Conservation (phyloP, 2,797 vertebrate genomes). For the Rhincodon typus region DNA sequence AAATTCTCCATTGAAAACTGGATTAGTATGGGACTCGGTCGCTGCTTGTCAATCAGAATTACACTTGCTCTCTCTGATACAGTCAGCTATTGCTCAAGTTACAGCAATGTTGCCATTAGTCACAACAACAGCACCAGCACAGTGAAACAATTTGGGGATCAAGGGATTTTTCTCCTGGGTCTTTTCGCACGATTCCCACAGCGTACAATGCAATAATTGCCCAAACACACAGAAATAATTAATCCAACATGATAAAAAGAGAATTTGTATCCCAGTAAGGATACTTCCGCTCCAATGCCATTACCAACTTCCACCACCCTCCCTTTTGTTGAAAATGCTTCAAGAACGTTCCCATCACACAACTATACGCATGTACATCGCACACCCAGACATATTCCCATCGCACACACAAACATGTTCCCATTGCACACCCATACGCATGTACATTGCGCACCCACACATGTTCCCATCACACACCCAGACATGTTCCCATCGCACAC, state of each 20-base stretch:
- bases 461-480: no score
- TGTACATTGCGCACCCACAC: no score
- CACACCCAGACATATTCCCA: no score
- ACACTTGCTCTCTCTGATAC: no score
- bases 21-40: background rate
- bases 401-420: no score
- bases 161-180: background rate
- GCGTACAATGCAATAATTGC: background rate
- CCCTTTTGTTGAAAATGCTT: background rate
- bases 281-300: background rate
- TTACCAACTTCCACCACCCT: background rate
- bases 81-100: background rate
- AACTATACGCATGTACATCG: no score
- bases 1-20: background rate
- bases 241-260: background rate
- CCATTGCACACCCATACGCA: no score
- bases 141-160: background rate
- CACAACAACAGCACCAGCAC: background rate
- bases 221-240: background rate
- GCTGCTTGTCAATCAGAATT: background rate
- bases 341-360: no score
- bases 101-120: background rate
- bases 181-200: background rate
- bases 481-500: no score
- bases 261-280: background rate